Conservation (phyloP, 2,797 vertebrate species). For the Poeciliopsis turneri region DNA sequence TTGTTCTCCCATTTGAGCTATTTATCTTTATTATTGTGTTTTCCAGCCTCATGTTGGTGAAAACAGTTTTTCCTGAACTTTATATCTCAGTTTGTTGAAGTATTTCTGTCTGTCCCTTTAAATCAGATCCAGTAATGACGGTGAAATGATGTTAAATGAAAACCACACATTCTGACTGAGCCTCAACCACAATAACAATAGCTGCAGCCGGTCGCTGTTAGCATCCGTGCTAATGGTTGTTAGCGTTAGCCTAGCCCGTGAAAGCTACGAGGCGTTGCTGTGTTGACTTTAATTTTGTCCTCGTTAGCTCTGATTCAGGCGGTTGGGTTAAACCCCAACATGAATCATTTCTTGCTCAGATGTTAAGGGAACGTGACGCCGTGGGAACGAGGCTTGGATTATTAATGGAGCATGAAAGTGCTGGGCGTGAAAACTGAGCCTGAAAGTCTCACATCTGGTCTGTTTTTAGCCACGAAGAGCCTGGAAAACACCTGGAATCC, state of each 20-base stretch:
- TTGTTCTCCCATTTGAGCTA: not conserved
- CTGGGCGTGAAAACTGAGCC: not conserved
- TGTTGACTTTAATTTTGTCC: not conserved
- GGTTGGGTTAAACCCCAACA: not conserved
- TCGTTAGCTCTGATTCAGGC: not conserved
- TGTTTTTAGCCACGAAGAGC: not conserved
- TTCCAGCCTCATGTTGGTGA: not conserved
- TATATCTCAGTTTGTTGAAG: not conserved
- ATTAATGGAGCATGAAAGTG: conserved; percentile 2
- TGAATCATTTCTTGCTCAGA: not conserved
- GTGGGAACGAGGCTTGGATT: not conserved
- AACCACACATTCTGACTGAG: too few species aligned
- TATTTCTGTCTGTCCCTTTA: not conserved
- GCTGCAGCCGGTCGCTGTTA: not conserved
- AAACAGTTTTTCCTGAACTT: not conserved
- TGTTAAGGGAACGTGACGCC: not conserved
- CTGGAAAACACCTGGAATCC: conserved; percentile 7
- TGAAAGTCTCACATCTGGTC: conserved; percentile 1
- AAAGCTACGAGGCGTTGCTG: not conserved
- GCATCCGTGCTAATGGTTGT: not conserved
- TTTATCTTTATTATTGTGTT: too few species aligned
- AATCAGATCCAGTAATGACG: not conserved
- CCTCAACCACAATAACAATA: not conserved
- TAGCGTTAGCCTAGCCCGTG: not conserved
- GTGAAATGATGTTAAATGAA: too few species aligned